phyloP scores from a whole-genome alignment of 2,797 vertebrate species.

The Alca torda region DNA sequence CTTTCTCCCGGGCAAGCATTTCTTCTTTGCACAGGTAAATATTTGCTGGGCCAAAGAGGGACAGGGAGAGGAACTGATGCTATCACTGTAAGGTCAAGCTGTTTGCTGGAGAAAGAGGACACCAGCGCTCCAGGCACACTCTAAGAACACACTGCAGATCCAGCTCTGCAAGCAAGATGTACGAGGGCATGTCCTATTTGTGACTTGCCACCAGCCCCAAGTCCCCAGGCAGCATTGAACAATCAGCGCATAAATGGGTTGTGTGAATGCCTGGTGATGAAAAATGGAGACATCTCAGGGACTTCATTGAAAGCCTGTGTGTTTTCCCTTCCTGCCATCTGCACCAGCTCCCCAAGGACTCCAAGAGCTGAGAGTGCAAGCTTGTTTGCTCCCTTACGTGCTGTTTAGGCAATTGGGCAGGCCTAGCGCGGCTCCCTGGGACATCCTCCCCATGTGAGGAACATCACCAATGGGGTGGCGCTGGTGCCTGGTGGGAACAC shows the following conservation, averaged over 20 bases:
- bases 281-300: not conserved
- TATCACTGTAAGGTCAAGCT: not conserved
- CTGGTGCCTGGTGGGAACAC: not conserved
- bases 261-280: not conserved
- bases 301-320: not conserved
- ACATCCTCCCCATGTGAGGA: not conserved
- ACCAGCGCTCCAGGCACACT: not conserved
- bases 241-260: not conserved
- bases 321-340: not conserved
- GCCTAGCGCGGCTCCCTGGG: not conserved
- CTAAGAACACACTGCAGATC: not conserved
- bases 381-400: not conserved
- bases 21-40: not conserved
- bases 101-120: not conserved
- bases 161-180: conserved; percentile 2
- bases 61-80: not conserved
- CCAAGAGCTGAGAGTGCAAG: not conserved
- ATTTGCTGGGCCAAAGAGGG: not conserved
- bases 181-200: not conserved
- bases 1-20: not conserved
- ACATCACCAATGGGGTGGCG: rapidly evolving
- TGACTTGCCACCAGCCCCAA: not conserved
- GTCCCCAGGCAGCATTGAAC: not conserved
- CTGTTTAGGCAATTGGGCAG: not conserved
- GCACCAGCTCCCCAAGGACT: not conserved